Conservation (phyloP, 2,888 invertebrate species). For the Drosophila atripex region DNA sequence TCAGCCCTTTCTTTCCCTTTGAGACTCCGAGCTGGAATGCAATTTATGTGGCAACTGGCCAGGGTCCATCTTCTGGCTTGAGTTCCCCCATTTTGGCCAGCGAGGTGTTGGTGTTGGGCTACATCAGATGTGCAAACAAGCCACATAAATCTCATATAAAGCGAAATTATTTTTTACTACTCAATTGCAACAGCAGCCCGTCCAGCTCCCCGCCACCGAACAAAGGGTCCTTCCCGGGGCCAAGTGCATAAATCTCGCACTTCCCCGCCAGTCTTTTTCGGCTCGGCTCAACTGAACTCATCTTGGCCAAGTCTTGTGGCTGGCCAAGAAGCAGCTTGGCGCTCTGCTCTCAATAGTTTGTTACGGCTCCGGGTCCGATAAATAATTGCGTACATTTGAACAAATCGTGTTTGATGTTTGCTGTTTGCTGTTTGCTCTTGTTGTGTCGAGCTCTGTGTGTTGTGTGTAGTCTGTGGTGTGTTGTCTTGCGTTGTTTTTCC, state of each 20-base stretch:
- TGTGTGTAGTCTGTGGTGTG: conserved; percentile 14
- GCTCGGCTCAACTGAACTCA: conserved; percentile 36
- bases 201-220: conserved; percentile 36
- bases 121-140: conserved; percentile 82
- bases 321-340: conserved; percentile 16
- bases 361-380: conserved; percentile 66
- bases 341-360: conserved; percentile 50
- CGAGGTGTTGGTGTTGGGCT: conserved; percentile 52
- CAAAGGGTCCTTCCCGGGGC: conserved; percentile 66
- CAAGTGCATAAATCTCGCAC: conserved; percentile 77
- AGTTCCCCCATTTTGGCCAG: conserved; percentile 2
- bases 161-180: conserved; percentile 79
- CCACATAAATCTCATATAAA: conserved; percentile 80
- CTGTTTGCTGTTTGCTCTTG: conserved; percentile 78
- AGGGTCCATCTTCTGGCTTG: conserved; percentile 13
- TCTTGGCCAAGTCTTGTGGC: conserved; percentile 17
- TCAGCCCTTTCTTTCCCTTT: conserved; percentile 1
- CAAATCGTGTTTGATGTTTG: conserved; percentile 82
- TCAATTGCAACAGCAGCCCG: conserved; percentile 71
- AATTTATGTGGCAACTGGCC: conserved; percentile 36
- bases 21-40: conserved; percentile 14
- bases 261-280: conserved; percentile 36
- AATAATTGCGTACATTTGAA: conserved; percentile 83
- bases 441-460: conserved; percentile 46
- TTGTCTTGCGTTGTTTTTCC: conserved; percentile 21